Conservation (phyloP, 1,140 invertebrate species). For the Aphelenchoides fujianensis region DNA sequence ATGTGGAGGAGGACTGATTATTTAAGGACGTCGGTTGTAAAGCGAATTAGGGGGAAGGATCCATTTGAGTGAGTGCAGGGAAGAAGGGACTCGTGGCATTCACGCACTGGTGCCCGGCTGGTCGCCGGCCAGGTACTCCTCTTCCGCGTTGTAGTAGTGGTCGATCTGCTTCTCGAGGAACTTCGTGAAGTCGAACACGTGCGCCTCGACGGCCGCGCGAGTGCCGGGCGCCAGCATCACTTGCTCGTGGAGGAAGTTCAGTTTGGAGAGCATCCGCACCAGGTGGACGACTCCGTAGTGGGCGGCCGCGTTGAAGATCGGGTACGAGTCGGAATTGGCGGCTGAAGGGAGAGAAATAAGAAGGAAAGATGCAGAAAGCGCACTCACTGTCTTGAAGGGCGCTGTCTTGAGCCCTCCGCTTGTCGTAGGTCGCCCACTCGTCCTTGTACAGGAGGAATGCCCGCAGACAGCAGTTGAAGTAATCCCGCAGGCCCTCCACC, state of each 20-base stretch:
- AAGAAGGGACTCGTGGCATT: too few relatives aligned
- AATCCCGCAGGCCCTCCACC: not conserved
- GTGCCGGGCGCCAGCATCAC: not conserved
- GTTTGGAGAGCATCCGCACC: not conserved
- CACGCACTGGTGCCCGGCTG: not conserved
- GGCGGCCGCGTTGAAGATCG: not conserved
- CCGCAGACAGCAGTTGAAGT: not conserved
- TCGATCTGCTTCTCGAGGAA: not conserved
- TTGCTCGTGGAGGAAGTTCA: not conserved
- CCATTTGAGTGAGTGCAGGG: not conserved
- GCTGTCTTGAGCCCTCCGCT: not conserved
- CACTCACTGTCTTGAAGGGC: not conserved
- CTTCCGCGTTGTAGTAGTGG: not conserved
- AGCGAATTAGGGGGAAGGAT: not conserved
- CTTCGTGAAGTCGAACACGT: not conserved
- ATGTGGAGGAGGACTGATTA: not conserved
- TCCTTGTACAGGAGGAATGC: not conserved
- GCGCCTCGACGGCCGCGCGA: not conserved
- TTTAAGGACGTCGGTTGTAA: not conserved
- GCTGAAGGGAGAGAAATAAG: too few relatives aligned
- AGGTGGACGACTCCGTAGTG: not conserved
- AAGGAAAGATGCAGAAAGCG: too few relatives aligned
- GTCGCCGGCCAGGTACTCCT: not conserved
- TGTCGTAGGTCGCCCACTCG: not conserved
- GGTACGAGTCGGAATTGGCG: not conserved